Conservation (phyloP, 2,888 invertebrate species). For the Drosophila robusta region DNA sequence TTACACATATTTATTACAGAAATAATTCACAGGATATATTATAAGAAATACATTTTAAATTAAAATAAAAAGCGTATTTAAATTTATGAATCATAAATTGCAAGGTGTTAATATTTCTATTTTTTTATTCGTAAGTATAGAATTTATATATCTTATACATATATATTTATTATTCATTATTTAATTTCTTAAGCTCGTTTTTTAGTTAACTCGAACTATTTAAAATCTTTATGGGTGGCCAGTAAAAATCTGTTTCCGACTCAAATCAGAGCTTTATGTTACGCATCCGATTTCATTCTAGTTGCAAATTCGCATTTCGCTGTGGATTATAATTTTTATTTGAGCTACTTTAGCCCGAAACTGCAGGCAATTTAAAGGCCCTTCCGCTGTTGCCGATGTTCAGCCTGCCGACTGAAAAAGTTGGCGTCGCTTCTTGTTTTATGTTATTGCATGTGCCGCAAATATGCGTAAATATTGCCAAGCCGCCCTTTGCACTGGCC, state of each 20-base stretch:
- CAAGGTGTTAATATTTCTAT: background rate
- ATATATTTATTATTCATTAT: too few relatives aligned
- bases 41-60: too few relatives aligned
- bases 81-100: too few relatives aligned
- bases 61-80: too few relatives aligned
- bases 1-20: too few relatives aligned
- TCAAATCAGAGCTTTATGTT: constrained; percentile 19
- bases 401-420: constrained; percentile 19
- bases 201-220: background rate
- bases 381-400: constrained; percentile 27
- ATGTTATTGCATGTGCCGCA: constrained; percentile 70
- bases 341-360: constrained; percentile 21
- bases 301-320: constrained; percentile 36
- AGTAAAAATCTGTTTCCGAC: constrained; percentile 13
- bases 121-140: too few relatives aligned
- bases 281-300: constrained; percentile 27
- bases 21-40: too few relatives aligned
- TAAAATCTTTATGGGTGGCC: background rate
- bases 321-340: background rate
- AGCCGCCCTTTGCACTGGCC: constrained; percentile 1
- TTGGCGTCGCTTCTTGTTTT: constrained; percentile 30
- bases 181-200: background rate
- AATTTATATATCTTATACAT: too few relatives aligned
- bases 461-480: constrained; percentile 75
- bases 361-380: constrained; percentile 44